Percentiles rank a stretch among this genome's conserved stretches.
phyloP scores from a whole-genome alignment of 2,113 vertebrate genomes.

The Labeo rohita region DNA sequence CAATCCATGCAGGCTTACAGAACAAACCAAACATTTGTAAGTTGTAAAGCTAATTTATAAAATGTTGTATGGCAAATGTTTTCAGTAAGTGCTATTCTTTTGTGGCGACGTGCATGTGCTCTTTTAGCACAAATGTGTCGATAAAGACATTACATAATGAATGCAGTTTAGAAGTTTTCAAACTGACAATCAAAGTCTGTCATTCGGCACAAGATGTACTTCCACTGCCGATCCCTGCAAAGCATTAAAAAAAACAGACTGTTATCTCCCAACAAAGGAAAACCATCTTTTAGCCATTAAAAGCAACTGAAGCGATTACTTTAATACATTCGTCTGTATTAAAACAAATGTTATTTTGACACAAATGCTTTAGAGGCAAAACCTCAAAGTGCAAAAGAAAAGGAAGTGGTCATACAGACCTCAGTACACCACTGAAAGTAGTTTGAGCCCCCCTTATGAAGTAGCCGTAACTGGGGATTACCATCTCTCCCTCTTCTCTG shows the following conservation, averaged over 20 bases:
- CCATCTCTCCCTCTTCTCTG: conserved; percentile 90
- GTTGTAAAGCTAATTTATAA: background rate
- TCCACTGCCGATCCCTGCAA: conserved; percentile 96
- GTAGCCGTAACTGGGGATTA: conserved; percentile 87
- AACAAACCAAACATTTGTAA: background rate
- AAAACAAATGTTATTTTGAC: background rate
- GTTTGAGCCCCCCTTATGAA: conserved; percentile 94
- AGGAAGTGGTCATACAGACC: conserved; percentile 71
- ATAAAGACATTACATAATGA: background rate
- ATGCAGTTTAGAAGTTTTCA: conserved; percentile 79
- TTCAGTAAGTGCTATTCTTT: background rate
- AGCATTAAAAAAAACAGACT: conserved; percentile 50
- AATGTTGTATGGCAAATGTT: background rate
- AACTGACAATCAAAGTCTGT: conserved; percentile 93
- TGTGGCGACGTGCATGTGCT: background rate
- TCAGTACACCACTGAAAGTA: conserved; percentile 92
- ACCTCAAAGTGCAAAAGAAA: background rate
- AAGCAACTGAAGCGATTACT: background rate
- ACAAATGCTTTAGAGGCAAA: background rate
- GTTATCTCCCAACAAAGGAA: background rate
- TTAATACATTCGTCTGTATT: background rate
- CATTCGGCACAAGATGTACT: conserved; percentile 97
- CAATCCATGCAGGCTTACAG: conserved; percentile 40
- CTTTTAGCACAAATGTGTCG: background rate
- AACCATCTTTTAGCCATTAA: background rate